Evolutionary conservation across 2,113 vertebrate genomes (phyloP).

Genomic region (Speoplatyrhinus poulsoni): DNA sequence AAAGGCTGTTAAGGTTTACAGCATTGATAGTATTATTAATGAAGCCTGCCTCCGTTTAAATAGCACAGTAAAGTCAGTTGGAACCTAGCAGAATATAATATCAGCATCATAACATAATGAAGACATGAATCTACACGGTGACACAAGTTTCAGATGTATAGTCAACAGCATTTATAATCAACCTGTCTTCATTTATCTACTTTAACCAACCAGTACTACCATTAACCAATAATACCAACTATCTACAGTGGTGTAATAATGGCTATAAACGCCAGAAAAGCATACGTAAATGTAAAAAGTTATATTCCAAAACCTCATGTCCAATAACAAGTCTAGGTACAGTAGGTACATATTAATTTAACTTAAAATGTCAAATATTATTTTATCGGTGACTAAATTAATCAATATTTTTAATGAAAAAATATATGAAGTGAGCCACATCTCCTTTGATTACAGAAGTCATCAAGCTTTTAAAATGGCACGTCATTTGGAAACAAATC

Average conservation of each 20-base stretch:
- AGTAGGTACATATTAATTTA: background rate
- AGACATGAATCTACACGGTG: background rate
- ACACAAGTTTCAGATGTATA: background rate
- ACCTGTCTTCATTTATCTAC: too few species aligned
- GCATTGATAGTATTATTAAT: background rate
- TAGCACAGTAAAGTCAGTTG: conserved; percentile 62
- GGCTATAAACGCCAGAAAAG: background rate
- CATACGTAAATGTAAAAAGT: background rate
- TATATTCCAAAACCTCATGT: background rate
- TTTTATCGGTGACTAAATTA: background rate
- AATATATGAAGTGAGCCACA: background rate
- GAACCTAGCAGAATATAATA: conserved; percentile 34
- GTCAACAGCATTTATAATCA: too few species aligned
- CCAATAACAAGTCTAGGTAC: too few species aligned
- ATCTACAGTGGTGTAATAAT: background rate
- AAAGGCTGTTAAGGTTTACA: background rate
- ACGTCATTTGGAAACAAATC: conserved; percentile 26
- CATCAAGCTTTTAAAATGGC: conserved; percentile 21
- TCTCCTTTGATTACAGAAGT: conserved; percentile 23
- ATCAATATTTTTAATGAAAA: background rate
- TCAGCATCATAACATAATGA: conserved; percentile 21
- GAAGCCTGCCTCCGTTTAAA: conserved; percentile 29
- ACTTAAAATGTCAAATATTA: background rate
- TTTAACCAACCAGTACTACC: too few species aligned
- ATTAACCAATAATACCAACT: background rate